These are phyloP conservation scores for Barypeithes pellucidus DNA, from an alignment of 2,888 invertebrate genomes.

Conservation along the genomic window DNA sequence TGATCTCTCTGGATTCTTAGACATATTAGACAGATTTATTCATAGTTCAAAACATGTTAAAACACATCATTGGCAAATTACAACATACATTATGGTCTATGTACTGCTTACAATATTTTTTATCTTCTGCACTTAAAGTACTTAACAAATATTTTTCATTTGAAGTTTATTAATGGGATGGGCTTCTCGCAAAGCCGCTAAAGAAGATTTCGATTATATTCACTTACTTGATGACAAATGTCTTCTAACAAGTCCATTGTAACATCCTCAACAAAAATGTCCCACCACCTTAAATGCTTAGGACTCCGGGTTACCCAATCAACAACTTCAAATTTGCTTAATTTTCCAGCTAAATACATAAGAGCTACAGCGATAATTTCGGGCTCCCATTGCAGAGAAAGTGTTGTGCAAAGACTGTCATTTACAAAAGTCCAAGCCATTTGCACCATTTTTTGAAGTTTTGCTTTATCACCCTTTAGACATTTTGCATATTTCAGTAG, in stretches of 20 bases:
- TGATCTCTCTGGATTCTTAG: no score
- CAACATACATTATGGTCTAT: no score
- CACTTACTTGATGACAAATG: slow-evolving; percentile 91
- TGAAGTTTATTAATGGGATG: no score
- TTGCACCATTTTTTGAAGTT: slow-evolving; percentile 96
- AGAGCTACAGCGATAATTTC: slow-evolving; percentile 98
- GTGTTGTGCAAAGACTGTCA: slow-evolving; percentile 96
- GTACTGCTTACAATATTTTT: no score
- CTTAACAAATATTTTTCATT: no score
- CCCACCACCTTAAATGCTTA: slow-evolving; percentile 95
- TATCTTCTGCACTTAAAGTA: no score
- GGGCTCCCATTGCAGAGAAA: slow-evolving; percentile 98
- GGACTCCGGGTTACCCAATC: slow-evolving; percentile 91
- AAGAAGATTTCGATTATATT: no score
- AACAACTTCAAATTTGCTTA: slow-evolving; percentile 94
- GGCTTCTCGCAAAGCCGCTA: no score
- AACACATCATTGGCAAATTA: no score
- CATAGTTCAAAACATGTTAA: no score
- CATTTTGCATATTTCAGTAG: slow-evolving; percentile 95
- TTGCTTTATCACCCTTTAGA: slow-evolving; percentile 93
- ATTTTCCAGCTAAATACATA: slow-evolving; percentile 96
- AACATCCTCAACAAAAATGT: slow-evolving; percentile 96
- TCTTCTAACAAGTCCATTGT: slow-evolving; percentile 96
- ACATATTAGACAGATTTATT: no score
- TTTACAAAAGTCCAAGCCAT: slow-evolving; percentile 99